These are phyloP conservation scores for Erinaceus europaeus DNA, from an alignment of 2,113 vertebrate genomes.

Conservation along the genomic window DNA sequence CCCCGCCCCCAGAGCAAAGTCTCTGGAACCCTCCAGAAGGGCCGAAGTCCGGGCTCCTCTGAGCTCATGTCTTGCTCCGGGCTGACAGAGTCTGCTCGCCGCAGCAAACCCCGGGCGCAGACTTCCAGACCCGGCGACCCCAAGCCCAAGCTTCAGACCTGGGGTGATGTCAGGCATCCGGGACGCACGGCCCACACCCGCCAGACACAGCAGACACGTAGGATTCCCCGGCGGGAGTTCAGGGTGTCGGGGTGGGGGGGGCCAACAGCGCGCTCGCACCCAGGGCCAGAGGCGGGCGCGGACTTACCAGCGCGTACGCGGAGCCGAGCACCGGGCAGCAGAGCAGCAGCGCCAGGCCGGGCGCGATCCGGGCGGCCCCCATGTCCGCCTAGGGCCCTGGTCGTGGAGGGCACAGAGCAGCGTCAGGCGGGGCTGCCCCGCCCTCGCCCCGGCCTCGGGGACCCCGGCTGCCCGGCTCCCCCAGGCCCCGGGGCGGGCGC, in stretches of 20 bases:
- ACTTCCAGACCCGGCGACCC: conserved; percentile 35
- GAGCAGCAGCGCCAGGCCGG: conserved; percentile 89
- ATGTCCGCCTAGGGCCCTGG: conserved; percentile 84
- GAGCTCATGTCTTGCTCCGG: conserved; percentile 2
- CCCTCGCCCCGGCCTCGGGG: conserved; percentile 65
- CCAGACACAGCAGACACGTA: background rate
- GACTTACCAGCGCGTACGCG: conserved; percentile 91
- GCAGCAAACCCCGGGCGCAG: background rate
- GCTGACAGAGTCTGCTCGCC: background rate
- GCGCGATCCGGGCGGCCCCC: conserved; percentile 88
- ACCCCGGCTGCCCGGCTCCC: conserved; percentile 64
- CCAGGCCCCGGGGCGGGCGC: conserved; percentile 61
- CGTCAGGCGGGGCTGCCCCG: conserved; percentile 59
- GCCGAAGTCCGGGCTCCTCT: background rate
- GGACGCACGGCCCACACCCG: background rate
- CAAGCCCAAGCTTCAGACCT: conserved; percentile 15
- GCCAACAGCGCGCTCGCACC: background rate
- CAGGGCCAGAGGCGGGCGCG: background rate
- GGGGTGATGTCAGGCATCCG: background rate
- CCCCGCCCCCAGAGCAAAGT: background rate
- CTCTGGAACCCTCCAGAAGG: background rate
- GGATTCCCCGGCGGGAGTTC: too few relatives aligned
- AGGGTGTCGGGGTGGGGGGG: background rate
- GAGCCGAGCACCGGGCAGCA: conserved; percentile 86
- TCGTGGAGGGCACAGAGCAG: conserved; percentile 59